Base-by-base conservation (phyloP, 2,888 invertebrate genomes). In the Tiliacea aurago region DNA sequence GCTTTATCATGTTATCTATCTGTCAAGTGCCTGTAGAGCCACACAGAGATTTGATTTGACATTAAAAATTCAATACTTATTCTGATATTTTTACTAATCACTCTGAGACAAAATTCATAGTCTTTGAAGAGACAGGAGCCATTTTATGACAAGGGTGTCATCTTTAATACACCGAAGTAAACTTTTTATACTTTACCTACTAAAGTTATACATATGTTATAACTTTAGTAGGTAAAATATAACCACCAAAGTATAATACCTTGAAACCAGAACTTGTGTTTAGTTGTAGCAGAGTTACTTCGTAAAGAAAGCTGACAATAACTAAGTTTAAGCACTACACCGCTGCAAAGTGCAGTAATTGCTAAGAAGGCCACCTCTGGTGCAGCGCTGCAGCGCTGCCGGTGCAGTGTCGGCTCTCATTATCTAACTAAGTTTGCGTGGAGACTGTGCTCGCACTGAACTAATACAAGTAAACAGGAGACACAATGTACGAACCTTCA, bases 391-490 rank as follows among this genome's bases (percentile, higher is more conserved):
- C 59, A 53, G 63, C 58, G 59, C 28, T 43, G 41, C 63, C 33
- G 69, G 41, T 15, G 56, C 33, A 51, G 18, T 63, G 76, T 72
- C 84, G 37, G 45, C 49, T 66, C 64, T 70, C 77, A 81, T 83
- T 83, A 76, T 72, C 28, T 73, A 73, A 75, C 80, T 84, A 66
- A 75, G 81, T 84, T 71, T 51, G 55, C 41, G 80, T 59, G 11
- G 68, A 62, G 64, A 45, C 51, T 49, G 66, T 28, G 76, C 69
- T 51, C 65, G 55, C 73, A 51, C 66, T 72, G 64, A 73, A 55
- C 73, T 55, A 55, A 78, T 59, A 37, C 33, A 62, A 75, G 28
- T 18, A 51, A 66, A 41, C 37, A 56, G 43, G 47, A 63, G 37
- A 58, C 45, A 78, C 49, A 5, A n/a, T 33, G 70, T 13, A 61